Conservation (phyloP, 1,140 invertebrate species). For the Drosophila insularis region DNA sequence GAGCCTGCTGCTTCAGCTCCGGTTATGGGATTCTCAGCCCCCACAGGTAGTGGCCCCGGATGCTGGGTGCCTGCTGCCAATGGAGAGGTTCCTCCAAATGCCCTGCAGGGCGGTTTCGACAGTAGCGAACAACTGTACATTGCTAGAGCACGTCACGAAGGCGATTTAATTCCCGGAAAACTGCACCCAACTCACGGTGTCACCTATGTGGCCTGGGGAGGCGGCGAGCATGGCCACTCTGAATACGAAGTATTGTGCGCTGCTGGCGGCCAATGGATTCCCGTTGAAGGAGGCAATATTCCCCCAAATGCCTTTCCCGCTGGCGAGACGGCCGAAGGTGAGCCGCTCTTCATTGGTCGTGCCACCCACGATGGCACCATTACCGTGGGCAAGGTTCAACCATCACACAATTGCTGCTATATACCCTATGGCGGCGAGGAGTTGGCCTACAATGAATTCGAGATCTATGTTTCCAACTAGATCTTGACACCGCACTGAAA, state of each 20-base stretch:
- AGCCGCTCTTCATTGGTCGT: conserved; percentile 88
- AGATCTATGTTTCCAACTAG: conserved; percentile 85
- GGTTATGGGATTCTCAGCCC: conserved; percentile 57
- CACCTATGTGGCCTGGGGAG: conserved; percentile 91
- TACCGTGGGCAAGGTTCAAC: conserved; percentile 88
- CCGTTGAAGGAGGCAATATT: conserved; percentile 85
- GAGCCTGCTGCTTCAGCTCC: conserved; percentile 59
- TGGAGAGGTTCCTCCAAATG: conserved; percentile 88
- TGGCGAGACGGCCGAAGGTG: conserved; percentile 89
- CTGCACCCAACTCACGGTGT: conserved; percentile 87
- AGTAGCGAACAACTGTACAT: conserved; percentile 88
- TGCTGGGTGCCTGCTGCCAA: conserved; percentile 87
- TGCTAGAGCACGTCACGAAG: conserved; percentile 88
- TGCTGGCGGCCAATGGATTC: conserved; percentile 85
- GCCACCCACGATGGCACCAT: conserved; percentile 87
- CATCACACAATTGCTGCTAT: conserved; percentile 88
- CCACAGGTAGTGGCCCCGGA: conserved; percentile 65
- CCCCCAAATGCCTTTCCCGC: conserved; percentile 88
- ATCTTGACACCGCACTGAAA: conserved; percentile 35
- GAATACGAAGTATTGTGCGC: conserved; percentile 90
- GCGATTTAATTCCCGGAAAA: conserved; percentile 91
- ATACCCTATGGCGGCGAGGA: conserved; percentile 89
- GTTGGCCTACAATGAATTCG: conserved; percentile 88
- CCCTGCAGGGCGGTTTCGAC: conserved; percentile 89
- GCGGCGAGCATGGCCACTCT: conserved; percentile 88